Percentiles rank a stretch among this genome's conserved stretches.
Conservation (phyloP, 2,113 vertebrate species). For the Donacobius atricapilla region DNA sequence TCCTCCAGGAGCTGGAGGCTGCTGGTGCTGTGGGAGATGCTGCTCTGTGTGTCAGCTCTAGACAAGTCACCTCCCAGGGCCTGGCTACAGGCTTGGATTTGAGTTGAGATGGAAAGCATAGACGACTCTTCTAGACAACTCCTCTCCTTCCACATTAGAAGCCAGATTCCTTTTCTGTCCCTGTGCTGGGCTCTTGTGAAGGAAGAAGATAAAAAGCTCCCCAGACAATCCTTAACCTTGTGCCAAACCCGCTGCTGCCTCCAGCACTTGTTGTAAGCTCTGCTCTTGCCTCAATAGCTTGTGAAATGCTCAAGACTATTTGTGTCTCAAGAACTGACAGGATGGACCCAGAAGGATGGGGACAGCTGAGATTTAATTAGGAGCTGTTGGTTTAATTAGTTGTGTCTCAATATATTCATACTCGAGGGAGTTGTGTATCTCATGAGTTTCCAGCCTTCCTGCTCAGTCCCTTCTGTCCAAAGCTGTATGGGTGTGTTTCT, state of each 20-base stretch:
- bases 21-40: not conserved
- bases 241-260: not conserved
- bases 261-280: not conserved
- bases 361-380: constrained; percentile 45
- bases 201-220: not conserved
- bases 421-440: not conserved
- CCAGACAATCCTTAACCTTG: not conserved
- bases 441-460: not conserved
- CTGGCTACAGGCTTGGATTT: not conserved
- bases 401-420: not conserved
- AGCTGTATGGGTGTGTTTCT: not conserved
- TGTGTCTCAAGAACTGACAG: constrained; percentile 11
- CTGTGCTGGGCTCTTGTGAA: not conserved
- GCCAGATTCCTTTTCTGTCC: not conserved
- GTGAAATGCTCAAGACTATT: not conserved
- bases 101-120: not conserved
- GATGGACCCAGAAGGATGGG: not conserved
- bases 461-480: not conserved
- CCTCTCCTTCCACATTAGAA: not conserved
- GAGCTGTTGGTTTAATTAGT: constrained; percentile 44
- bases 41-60: not conserved
- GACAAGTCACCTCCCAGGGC: not conserved
- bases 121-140: not conserved
- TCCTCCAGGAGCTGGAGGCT: not conserved
- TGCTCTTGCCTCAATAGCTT: not conserved